These are phyloP conservation scores for Aurelia aurita complex sp. Pacific DNA, from an alignment of 30 jellyfish, hydroid and myxozoan species.

Conservation along the genomic window DNA sequence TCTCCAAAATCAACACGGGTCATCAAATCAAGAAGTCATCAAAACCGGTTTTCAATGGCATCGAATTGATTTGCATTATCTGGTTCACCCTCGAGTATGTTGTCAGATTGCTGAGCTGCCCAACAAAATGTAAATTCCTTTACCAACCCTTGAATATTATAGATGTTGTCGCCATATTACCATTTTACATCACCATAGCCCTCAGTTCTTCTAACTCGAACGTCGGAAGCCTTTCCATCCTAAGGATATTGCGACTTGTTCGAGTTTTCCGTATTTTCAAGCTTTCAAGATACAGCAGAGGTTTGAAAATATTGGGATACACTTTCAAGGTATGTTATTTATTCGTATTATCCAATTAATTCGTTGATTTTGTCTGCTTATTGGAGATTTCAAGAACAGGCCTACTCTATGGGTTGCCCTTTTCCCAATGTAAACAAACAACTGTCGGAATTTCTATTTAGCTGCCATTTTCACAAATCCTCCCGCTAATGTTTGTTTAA, in stretches of 20 bases:
- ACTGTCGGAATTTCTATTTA: too few species aligned
- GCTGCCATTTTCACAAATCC: too few species aligned
- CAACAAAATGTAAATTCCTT: conserved; percentile 64
- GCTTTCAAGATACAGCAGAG: conserved; percentile 94
- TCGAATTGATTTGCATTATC: conserved; percentile 78
- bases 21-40: conserved; percentile 54
- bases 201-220: conserved; percentile 68
- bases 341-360: background rate
- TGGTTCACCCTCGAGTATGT: conserved; percentile 92
- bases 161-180: conserved; percentile 92
- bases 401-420: conserved; percentile 5
- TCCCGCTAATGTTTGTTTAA: too few species aligned
- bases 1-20: conserved; percentile 53
- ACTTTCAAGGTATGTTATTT: conserved; percentile 83
- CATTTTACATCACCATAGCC: conserved; percentile 84
- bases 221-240: conserved; percentile 88
- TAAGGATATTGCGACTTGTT: conserved; percentile 91
- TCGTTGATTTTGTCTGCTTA: background rate
- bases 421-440: conserved; percentile 12
- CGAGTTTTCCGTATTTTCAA: conserved; percentile 95
- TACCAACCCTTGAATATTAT: conserved; percentile 87
- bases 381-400: conserved; percentile 41
- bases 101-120: conserved; percentile 79
- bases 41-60: conserved; percentile 58
- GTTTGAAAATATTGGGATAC: conserved; percentile 92